A percentile compares a stretch with the other conserved stretches of the same genome.
Conservation (phyloP, 2,113 vertebrate genomes). For the Oncorhynchus masou region DNA sequence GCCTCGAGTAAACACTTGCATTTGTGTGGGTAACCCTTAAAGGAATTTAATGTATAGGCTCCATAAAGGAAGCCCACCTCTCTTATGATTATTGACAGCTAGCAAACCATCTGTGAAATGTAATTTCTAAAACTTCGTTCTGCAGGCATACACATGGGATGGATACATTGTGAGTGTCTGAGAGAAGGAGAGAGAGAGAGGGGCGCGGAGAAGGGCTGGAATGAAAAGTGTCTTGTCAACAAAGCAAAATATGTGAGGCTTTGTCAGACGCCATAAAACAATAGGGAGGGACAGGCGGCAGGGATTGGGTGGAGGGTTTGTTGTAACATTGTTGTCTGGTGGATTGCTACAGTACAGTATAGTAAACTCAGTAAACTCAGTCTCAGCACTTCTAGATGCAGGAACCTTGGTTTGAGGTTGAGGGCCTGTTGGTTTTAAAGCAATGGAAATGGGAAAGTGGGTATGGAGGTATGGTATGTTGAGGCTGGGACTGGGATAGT, state of each 20-base stretch:
- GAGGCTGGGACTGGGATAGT: no score
- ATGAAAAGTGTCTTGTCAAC: constrained; percentile 67
- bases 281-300: not conserved
- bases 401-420: not conserved
- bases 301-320: constrained; percentile 53
- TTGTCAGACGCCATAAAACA: constrained; percentile 42
- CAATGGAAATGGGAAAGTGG: not conserved
- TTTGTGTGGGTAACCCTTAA: constrained; percentile 45
- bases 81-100: constrained; percentile 32
- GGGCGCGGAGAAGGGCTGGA: constrained; percentile 42
- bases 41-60: constrained; percentile 36
- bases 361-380: not conserved
- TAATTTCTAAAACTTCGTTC: constrained; percentile 42
- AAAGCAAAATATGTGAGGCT: constrained; percentile 67
- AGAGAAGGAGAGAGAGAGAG: constrained; percentile 26
- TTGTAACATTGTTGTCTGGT: constrained; percentile 57
- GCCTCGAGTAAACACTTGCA: constrained; percentile 66
- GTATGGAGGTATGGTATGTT: no score
- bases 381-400: not conserved
- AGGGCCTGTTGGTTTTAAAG: not conserved
- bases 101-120: constrained; percentile 63
- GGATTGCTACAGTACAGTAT: not conserved
- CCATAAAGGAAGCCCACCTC: constrained; percentile 37
- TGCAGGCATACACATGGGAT: constrained; percentile 55
- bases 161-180: constrained; percentile 58